These are phyloP conservation scores for Trichonephila inaurata DNA, from an alignment of 1,140 invertebrate genomes.

Conservation along the genomic window DNA sequence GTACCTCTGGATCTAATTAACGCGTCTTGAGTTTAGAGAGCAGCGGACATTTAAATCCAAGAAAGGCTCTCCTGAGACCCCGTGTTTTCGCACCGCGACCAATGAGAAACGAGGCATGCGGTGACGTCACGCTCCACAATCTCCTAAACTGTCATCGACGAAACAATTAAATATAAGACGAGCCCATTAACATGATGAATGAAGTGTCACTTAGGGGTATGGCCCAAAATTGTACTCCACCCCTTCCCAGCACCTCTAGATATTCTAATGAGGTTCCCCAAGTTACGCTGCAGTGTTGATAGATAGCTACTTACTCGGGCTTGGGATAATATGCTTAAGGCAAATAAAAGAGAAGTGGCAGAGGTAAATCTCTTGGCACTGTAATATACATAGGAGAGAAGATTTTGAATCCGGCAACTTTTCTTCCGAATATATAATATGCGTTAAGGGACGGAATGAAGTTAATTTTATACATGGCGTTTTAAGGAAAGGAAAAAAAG, in stretches of 20 bases:
- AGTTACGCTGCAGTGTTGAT: conserved; percentile 31
- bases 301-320: conserved; percentile 59
- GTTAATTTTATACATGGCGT: conserved; percentile 30
- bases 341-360: conserved; percentile 61
- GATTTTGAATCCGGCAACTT: conserved; percentile 39
- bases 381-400: background rate
- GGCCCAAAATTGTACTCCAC: conserved; percentile 63
- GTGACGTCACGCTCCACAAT: conserved; percentile 72
- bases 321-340: conserved; percentile 63
- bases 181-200: conserved; percentile 76
- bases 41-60: conserved; percentile 46
- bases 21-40: conserved; percentile 41
- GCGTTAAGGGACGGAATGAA: background rate
- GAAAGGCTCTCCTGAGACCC: conserved; percentile 40
- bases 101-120: conserved; percentile 57
- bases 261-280: conserved; percentile 69
- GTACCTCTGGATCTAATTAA: conserved; percentile 56
- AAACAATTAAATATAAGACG: conserved; percentile 77
- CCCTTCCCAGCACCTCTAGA: background rate
- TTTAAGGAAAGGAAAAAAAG: background rate
- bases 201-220: conserved; percentile 74
- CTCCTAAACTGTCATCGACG: conserved; percentile 75
- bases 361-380: conserved; percentile 44
- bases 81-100: conserved; percentile 55
- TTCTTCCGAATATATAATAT: background rate